Base-by-base conservation (phyloP, 2,888 invertebrate genomes). In the Blomia tropicalis region DNA sequence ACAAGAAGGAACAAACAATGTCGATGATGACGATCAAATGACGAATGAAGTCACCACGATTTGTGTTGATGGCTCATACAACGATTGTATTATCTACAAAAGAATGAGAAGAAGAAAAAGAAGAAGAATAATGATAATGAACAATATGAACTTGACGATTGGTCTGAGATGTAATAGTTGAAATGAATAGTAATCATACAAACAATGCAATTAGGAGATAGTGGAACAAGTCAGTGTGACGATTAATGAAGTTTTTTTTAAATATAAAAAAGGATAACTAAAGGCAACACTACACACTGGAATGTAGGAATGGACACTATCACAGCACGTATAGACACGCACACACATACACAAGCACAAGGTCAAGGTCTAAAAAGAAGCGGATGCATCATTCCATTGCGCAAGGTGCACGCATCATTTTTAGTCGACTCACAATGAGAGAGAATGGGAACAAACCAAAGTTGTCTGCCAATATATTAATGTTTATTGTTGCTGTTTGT, bases 341-440 rank as follows among this genome's bases (percentile, higher is more conserved):
- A n/a, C n/a, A n/a, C 41, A 41, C 41, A 41, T 7, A 47, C 51
- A 47, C 11, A 47, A 47, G 51, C 7, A 47, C 51, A 47, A 47
- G 51, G 51, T 47, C 51, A 47, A 7, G 36, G 36, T 36, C 36
- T 36, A 17, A 11, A 7, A 36, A 17, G 7, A 17, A 17, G 7
- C 36, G 36, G 17, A 11, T 17, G 17, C 36, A 36, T 36, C 36
- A 17, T 36, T 36, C 36, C 7, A 7, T 47, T 47, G 51, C 51
- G 51, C 51, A 47, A 47, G 51, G 51, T 47, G 51, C 27, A 11
- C n/a, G n/a, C n/a, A n/a, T n/a, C n/a, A n/a, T n/a, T n/a, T n/a
- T n/a, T n/a, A n/a, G n/a, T n/a, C n/a, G n/a, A n/a, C n/a, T n/a
- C n/a, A n/a, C n/a, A n/a, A n/a, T n/a, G n/a, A n/a, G n/a, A n/a